These are phyloP conservation scores for Zoanthus gigantus DNA, from an alignment of 92 coral and sea anemone species.

Conservation along the genomic window DNA sequence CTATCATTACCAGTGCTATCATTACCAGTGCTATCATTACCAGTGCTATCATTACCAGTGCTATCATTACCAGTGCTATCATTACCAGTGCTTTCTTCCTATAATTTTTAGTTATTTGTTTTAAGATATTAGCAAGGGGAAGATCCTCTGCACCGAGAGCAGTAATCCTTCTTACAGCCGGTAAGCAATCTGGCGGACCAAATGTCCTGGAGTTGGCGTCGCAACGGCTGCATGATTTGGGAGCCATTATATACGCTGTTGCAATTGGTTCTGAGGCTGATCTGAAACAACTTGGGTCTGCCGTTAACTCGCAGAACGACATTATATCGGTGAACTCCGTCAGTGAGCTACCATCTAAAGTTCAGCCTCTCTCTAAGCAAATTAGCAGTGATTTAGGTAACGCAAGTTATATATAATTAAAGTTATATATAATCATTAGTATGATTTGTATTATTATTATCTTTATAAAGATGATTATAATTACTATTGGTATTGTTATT, in stretches of 20 bases:
- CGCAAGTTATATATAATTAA: not conserved
- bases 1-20: too few species aligned
- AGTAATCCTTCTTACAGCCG: conserved; percentile 81
- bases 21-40: too few species aligned
- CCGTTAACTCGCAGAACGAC: conserved; percentile 1
- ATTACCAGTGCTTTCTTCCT: too few species aligned
- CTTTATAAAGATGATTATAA: too few species aligned
- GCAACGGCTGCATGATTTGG: conserved; percentile 56
- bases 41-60: too few species aligned
- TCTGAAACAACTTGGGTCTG: conserved; percentile 3
- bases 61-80: too few species aligned
- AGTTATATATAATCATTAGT: too few species aligned
- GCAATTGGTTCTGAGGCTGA: conserved; percentile 43
- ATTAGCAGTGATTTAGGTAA: conserved; percentile 37
- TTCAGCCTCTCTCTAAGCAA: conserved; percentile 18
- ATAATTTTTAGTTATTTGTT: not conserved
- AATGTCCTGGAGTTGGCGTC: conserved; percentile 51
- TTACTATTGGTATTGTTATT: too few species aligned
- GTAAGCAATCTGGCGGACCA: conserved; percentile 62
- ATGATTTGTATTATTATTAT: too few species aligned
- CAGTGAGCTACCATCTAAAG: conserved; percentile 22
- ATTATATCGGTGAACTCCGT: conserved; percentile 10
- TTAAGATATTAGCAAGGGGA: conserved; percentile 60
- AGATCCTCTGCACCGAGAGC: conserved; percentile 79
- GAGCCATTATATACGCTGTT: conserved; percentile 69